Percentiles rank a stretch among this genome's conserved stretches.
Conservation (phyloP, 2,888 invertebrate species). For the Thecocarcelia acutangulata region DNA sequence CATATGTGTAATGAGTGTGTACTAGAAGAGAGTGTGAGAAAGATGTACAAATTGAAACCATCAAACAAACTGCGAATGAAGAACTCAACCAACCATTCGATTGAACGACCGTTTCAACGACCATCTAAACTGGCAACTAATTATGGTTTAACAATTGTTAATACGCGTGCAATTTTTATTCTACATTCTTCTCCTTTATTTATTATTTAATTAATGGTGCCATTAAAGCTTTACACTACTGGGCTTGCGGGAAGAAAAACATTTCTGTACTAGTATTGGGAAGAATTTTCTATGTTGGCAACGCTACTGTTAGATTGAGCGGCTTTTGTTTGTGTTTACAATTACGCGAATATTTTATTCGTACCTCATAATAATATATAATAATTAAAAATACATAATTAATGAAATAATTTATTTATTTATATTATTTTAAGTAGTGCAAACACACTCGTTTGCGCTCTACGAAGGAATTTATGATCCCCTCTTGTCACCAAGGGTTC, state of each 20-base stretch:
- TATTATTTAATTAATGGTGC: conserved; percentile 33
- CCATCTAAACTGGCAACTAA: conserved; percentile 57
- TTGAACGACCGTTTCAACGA: conserved; percentile 28
- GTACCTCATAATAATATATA: no score
- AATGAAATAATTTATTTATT: no score
- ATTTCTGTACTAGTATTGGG: no score
- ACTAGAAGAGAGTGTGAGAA: neutral
- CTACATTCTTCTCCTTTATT: neutral
- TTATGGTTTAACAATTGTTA: conserved; percentile 58
- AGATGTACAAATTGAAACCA: conserved; percentile 36
- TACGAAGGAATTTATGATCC: no score
- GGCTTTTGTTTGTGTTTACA: no score
- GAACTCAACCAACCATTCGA: conserved; percentile 33
- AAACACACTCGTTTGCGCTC: no score
- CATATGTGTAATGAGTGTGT: conserved; percentile 5
- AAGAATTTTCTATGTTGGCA: no score
- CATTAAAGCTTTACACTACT: neutral
- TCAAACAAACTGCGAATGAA: conserved; percentile 13
- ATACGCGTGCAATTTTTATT: conserved; percentile 48
- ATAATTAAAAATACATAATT: no score
- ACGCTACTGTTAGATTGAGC: no score
- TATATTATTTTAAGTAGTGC: no score
- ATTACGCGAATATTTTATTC: no score
- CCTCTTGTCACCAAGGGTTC: no score
- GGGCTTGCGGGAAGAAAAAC: neutral